Conservation (phyloP, 1,140 invertebrate species). For the Drosophila varians region DNA sequence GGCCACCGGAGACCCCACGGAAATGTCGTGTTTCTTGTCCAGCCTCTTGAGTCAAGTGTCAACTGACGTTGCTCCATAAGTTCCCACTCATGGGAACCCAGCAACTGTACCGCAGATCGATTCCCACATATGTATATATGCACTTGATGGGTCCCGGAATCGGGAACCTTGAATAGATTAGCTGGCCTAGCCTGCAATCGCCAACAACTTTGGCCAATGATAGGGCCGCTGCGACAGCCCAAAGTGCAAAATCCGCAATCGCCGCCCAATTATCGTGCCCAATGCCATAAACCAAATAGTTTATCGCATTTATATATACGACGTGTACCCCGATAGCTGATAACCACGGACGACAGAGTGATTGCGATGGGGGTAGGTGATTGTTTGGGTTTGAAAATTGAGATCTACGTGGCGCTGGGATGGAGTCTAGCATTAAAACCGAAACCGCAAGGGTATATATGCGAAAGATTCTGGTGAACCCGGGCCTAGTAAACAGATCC, state of each 20-base stretch:
- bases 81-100: constrained; percentile 53
- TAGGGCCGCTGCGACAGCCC: constrained; percentile 43
- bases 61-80: constrained; percentile 57
- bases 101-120: constrained; percentile 52
- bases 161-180: constrained; percentile 57
- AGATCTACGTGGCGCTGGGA: constrained; percentile 32
- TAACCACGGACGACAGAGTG: constrained; percentile 25
- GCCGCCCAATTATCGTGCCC: constrained; percentile 33
- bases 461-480: constrained; percentile 16
- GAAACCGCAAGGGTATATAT: constrained; percentile 37
- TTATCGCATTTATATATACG: constrained; percentile 55
- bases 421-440: constrained; percentile 29
- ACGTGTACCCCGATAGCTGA: constrained; percentile 22
- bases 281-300: constrained; percentile 26
- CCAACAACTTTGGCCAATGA: constrained; percentile 22
- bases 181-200: constrained; percentile 33
- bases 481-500: constrained; percentile 27
- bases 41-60: constrained; percentile 38
- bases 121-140: constrained; percentile 25
- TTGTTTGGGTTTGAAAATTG: constrained; percentile 39
- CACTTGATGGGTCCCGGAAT: constrained; percentile 3
- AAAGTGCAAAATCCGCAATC: constrained; percentile 70
- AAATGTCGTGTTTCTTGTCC: constrained; percentile 7
- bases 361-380: background rate
- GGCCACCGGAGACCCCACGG: background rate